phyloP scores from a whole-genome alignment of 2,888 invertebrate species.

The Carpatolechia fugitivella region DNA sequence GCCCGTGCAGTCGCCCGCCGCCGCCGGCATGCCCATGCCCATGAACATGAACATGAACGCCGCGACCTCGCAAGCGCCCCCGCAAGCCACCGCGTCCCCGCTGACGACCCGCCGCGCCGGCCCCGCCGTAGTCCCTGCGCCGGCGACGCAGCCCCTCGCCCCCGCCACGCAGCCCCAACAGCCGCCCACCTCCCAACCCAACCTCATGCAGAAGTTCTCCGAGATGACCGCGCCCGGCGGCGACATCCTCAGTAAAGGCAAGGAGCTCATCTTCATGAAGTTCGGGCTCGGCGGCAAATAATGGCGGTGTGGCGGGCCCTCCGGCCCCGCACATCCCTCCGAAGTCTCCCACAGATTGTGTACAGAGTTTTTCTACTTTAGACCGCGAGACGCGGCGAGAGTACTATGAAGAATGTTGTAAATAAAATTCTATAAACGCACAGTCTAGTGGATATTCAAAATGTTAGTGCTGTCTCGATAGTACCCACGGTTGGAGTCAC shows the following conservation, averaged over 20 bases:
- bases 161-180: slow-evolving; percentile 49
- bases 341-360: slow-evolving; percentile 27
- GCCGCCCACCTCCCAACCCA: slow-evolving; percentile 78
- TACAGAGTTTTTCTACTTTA: slow-evolving; percentile 51
- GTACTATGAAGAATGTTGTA: slow-evolving; percentile 61
- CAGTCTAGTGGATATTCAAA: slow-evolving; percentile 76
- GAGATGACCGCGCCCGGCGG: slow-evolving; percentile 94
- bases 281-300: slow-evolving; percentile 92
- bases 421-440: slow-evolving; percentile 77
- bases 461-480: slow-evolving; percentile 71
- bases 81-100: slow-evolving; percentile 46
- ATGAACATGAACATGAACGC: background rate
- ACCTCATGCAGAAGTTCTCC: slow-evolving; percentile 93
- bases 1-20: slow-evolving; percentile 59
- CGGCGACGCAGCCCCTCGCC: slow-evolving; percentile 61
- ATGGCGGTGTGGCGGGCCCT: slow-evolving; percentile 62
- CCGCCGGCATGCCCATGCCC: background rate
- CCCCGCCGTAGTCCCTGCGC: slow-evolving; percentile 65
- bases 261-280: slow-evolving; percentile 96
- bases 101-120: slow-evolving; percentile 69
- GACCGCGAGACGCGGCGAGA: slow-evolving; percentile 45
- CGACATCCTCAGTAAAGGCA: slow-evolving; percentile 94
- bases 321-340: slow-evolving; percentile 29
- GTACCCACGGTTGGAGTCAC: slow-evolving; percentile 53
- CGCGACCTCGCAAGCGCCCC: slow-evolving; percentile 33